Evolutionary conservation across 2,888 invertebrate species (phyloP).

Genomic region (Hymenopus coronatus): DNA sequence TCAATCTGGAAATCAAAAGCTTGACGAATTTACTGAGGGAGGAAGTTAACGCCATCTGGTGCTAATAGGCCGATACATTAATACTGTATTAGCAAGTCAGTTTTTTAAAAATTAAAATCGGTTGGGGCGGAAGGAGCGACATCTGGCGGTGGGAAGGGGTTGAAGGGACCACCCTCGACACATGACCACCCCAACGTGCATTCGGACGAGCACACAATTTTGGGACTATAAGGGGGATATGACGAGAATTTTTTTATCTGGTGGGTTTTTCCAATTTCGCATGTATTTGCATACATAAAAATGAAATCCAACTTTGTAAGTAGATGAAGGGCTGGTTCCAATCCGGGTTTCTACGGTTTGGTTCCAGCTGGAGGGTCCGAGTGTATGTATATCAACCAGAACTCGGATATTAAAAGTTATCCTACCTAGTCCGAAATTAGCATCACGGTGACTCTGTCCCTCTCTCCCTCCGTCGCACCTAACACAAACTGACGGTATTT

Average conservation of each 20-base stretch:
- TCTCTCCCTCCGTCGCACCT: too few relatives aligned
- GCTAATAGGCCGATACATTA: conserved; percentile 9
- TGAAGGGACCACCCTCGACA: not conserved
- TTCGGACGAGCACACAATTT: not conserved
- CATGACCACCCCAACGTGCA: not conserved
- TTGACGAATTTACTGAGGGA: not conserved
- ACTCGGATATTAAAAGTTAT: not conserved
- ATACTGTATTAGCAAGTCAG: conserved; percentile 19
- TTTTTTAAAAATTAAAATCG: conserved; percentile 2
- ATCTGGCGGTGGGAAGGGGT: conserved; percentile 10
- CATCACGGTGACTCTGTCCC: not conserved
- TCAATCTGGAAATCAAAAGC: not conserved
- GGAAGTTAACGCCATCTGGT: not conserved
- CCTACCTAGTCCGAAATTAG: not conserved
- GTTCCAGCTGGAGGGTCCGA: not conserved
- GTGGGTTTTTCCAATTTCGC: not conserved
- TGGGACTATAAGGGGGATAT: not conserved
- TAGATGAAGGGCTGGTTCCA: not conserved
- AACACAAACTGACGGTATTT: too few relatives aligned
- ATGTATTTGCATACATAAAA: conserved; percentile 20
- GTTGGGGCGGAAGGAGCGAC: conserved; percentile 3
- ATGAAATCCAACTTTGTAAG: not conserved
- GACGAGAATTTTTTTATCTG: not conserved
- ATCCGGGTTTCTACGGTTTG: not conserved
- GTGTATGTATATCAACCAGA: not conserved